phyloP scores from a whole-genome alignment of 2,888 invertebrate genomes.

The Cantharis rufa region DNA sequence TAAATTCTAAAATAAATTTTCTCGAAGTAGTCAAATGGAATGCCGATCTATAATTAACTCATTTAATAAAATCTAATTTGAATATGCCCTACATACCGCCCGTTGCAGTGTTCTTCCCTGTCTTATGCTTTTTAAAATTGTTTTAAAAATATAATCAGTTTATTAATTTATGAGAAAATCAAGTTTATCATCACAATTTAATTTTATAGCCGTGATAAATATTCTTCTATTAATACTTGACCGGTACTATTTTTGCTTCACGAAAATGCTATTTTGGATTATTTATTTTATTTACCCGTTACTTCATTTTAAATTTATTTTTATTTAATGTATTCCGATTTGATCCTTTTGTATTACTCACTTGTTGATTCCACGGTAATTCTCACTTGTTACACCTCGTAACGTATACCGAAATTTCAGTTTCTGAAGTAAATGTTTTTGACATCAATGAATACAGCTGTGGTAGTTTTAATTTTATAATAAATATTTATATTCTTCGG shows the following conservation, averaged over 20 bases:
- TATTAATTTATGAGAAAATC: background rate
- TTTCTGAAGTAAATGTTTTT: background rate
- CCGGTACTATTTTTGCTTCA: background rate
- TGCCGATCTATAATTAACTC: background rate
- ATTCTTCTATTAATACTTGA: background rate
- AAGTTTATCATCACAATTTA: background rate
- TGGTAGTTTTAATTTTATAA: background rate
- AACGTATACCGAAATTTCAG: background rate
- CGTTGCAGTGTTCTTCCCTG: background rate
- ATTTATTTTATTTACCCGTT: background rate
- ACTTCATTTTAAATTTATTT: background rate
- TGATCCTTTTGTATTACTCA: background rate
- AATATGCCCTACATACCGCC: background rate
- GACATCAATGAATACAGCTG: background rate
- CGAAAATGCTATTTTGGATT: background rate
- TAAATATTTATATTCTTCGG: background rate
- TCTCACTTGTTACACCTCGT: background rate
- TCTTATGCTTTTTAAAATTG: background rate
- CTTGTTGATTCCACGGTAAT: background rate
- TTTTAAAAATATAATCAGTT: background rate
- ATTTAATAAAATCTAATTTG: background rate
- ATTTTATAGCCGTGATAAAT: background rate
- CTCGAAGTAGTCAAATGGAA: background rate
- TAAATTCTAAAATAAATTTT: constrained; percentile 3
- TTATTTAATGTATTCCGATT: background rate